Conservation (phyloP, 2,113 vertebrate genomes). For the Osmerus eperlanus region DNA sequence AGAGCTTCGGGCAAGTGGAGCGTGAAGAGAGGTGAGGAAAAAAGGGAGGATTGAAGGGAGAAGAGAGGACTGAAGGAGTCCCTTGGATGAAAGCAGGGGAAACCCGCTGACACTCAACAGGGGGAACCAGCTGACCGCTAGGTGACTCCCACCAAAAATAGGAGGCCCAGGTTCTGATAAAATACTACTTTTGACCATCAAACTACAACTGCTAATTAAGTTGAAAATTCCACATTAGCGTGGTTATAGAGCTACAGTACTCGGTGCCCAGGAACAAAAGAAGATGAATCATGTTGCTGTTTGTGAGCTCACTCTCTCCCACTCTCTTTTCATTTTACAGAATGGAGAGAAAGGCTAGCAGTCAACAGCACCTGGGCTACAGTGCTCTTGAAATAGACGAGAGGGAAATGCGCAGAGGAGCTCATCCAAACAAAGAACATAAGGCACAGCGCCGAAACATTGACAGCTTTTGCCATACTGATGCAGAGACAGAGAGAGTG, state of each 20-base stretch:
- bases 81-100: neutral
- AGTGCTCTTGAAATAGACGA: conserved; percentile 24
- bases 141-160: conserved; percentile 10
- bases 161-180: neutral
- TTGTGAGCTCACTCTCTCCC: conserved; percentile 46
- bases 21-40: conserved; percentile 50
- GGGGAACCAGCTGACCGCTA: conserved; percentile 15
- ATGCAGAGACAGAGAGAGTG: conserved; percentile 18
- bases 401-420: conserved; percentile 28
- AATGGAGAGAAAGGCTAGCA: conserved; percentile 12
- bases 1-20: conserved; percentile 51
- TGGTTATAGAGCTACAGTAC: neutral
- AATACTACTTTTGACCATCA: too few relatives aligned
- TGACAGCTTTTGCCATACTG: conserved; percentile 22
- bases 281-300: conserved; percentile 40
- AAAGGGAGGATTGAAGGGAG: neutral
- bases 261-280: conserved; percentile 21
- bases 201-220: too few relatives aligned
- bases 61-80: conserved; percentile 13
- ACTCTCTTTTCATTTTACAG: conserved; percentile 37
- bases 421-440: conserved; percentile 21
- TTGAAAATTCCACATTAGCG: neutral
- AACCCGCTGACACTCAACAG: conserved; percentile 3
- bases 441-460: conserved; percentile 21
- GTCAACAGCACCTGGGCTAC: conserved; percentile 33